Base-by-base conservation (phyloP, 2,888 invertebrate species). In the Tipula vernalis region DNA sequence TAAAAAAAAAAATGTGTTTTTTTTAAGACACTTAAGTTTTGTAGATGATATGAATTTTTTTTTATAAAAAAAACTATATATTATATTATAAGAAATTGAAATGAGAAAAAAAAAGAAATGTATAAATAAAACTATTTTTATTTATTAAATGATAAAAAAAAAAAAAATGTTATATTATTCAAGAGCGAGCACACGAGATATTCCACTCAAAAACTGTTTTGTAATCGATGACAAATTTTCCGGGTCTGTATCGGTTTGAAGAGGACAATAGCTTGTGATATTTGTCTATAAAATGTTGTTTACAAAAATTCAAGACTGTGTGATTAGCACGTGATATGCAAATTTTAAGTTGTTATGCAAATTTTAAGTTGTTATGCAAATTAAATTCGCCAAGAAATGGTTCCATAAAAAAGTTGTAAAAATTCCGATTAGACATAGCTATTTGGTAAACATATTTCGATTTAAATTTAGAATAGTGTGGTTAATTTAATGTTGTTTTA, bases 51-150 rank as follows among this genome's bases (percentile, higher is more conserved):
- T 71, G 42, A 85, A 41, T 85, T 85, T 85, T 42, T 85, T 42
- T 85, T 85, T 85, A 85, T 85, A 85, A 42, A 42, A 85, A 85
- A 42, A 85, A 42, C 85, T 42, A 42, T 42, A 42, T 42, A 44
- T 86, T 86, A 47, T 86, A 86, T 47, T 71, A 71, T 71, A 71
- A 71, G 71, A 28, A 28, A 71, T 71, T 71, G 28, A 71, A 71
- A 28, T 71, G 28, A 71, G 71, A 71, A 28, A 18, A 71, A 47
- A 86, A 10, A 86, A 39, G 13, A 15, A 39, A 28, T 86, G 36
- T 44, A 44, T 86, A 47, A 41, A 86, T 44, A 44, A 86, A 86
- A 86, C 47, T 41, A 84, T 41, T 41, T 41, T 84, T 84, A 41
- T 84, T 84, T 84, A 84, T 84, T 84, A 41, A 83, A 36, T 36